phyloP scores from a whole-genome alignment of 2,113 vertebrate genomes.

The Rhinoderma darwinii region DNA sequence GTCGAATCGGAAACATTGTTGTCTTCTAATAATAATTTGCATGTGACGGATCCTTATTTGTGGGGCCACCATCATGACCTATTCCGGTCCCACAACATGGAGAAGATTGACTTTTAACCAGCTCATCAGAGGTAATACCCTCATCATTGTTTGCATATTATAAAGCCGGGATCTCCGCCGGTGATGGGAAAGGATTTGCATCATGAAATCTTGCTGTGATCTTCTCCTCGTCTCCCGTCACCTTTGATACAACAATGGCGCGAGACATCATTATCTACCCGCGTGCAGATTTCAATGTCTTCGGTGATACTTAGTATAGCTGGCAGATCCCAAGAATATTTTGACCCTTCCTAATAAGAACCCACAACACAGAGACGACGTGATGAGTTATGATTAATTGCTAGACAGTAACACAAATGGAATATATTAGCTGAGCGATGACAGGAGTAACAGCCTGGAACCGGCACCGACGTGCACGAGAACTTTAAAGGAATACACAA shows the following conservation, averaged over 20 bases:
- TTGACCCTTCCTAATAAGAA: constrained; percentile 34
- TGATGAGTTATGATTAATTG: constrained; percentile 44
- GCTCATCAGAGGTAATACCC: not conserved
- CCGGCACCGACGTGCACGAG: not conserved
- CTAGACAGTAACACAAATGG: constrained; percentile 5
- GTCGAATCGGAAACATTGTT: too few species aligned
- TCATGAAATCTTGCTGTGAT: not conserved
- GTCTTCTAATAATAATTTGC: too few species aligned
- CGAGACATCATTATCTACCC: constrained; percentile 45
- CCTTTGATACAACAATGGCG: not conserved
- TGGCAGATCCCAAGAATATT: constrained; percentile 40
- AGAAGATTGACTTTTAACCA: not conserved
- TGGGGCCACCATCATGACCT: too few species aligned
- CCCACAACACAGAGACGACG: constrained; percentile 18
- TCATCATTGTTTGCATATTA: not conserved
- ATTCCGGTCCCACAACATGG: too few species aligned
- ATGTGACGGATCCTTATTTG: too few species aligned
- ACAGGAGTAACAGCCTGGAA: not conserved
- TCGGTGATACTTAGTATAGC: constrained; percentile 48
- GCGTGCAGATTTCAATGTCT: constrained; percentile 27
- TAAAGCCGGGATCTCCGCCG: not conserved
- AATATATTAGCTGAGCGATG: constrained; percentile 36
- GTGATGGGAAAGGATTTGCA: not conserved
- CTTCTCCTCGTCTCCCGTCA: not conserved
- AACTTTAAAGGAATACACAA: not conserved